Conservation (phyloP, 2,113 vertebrate genomes). For the Electrona antarctica region DNA sequence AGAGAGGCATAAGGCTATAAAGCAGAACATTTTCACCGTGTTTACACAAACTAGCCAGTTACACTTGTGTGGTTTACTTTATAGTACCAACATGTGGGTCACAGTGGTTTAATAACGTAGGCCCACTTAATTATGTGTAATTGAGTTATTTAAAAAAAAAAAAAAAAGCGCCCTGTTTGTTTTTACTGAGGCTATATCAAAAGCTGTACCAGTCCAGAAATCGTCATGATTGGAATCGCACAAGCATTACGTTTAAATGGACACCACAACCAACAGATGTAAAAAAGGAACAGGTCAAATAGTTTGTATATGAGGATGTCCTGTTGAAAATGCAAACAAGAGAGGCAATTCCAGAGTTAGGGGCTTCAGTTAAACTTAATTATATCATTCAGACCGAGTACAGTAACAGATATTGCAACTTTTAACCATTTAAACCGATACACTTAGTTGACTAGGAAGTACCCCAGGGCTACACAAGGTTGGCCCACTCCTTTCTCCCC, state of each 20-base stretch:
- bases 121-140: conserved; percentile 64
- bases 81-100: conserved; percentile 71
- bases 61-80: conserved; percentile 68
- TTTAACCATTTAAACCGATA: too few relatives aligned
- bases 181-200: conserved; percentile 58
- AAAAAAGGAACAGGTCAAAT: conserved; percentile 21
- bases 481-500: too few relatives aligned
- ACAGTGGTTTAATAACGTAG: conserved; percentile 65
- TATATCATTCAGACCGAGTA: too few relatives aligned
- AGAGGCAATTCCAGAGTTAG: conserved; percentile 23
- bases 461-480: too few relatives aligned
- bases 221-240: conserved; percentile 42
- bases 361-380: background rate
- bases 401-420: too few relatives aligned
- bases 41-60: conserved; percentile 76
- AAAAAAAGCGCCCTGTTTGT: conserved; percentile 53
- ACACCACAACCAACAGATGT: conserved; percentile 9
- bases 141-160: conserved; percentile 65
- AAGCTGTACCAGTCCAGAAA: conserved; percentile 42
- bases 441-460: too few relatives aligned
- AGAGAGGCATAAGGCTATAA: conserved; percentile 35
- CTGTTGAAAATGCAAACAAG: conserved; percentile 33
- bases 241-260: conserved; percentile 46
- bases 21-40: conserved; percentile 48
- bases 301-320: conserved; percentile 42